phyloP scores from a whole-genome alignment of 92 coral and sea anemone species.

The Umimayanthus chanpuru region DNA sequence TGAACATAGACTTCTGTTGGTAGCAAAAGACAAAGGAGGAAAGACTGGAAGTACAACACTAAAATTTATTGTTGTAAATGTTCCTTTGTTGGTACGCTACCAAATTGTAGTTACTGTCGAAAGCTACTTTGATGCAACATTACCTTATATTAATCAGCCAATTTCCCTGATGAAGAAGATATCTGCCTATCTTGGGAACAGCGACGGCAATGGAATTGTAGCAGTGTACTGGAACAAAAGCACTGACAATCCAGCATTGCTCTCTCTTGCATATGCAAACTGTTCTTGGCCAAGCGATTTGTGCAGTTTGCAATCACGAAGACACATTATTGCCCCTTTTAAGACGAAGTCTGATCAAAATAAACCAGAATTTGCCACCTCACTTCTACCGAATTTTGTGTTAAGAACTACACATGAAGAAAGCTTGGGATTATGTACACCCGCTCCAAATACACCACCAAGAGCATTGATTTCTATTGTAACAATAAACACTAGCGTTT shows the following conservation, averaged over 20 bases:
- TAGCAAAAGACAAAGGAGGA: constrained; percentile 46
- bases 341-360: constrained; percentile 10
- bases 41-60: constrained; percentile 20
- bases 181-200: constrained; percentile 10
- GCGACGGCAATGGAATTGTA: neutral
- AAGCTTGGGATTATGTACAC: constrained; percentile 20
- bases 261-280: constrained; percentile 20
- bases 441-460: constrained; percentile 42
- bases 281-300: constrained; percentile 12
- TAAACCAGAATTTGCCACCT: constrained; percentile 2
- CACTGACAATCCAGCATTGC: neutral
- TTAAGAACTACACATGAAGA: constrained; percentile 12
- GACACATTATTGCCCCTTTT: neutral
- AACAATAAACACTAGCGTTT: constrained; percentile 18
- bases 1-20: constrained; percentile 25
- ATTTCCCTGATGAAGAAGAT: neutral
- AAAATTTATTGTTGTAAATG: constrained; percentile 8
- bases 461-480: neutral
- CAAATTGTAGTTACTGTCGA: constrained; percentile 20
- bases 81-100: constrained; percentile 10
- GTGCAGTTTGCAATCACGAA: neutral
- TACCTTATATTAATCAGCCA: constrained; percentile 27
- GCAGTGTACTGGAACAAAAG: constrained; percentile 27
- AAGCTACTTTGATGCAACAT: constrained; percentile 41
- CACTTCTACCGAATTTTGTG: constrained; percentile 42